Percentiles rank a stretch among this genome's conserved stretches.
Conservation (phyloP, 2,888 invertebrate species). For the Cephus pygmeus region DNA sequence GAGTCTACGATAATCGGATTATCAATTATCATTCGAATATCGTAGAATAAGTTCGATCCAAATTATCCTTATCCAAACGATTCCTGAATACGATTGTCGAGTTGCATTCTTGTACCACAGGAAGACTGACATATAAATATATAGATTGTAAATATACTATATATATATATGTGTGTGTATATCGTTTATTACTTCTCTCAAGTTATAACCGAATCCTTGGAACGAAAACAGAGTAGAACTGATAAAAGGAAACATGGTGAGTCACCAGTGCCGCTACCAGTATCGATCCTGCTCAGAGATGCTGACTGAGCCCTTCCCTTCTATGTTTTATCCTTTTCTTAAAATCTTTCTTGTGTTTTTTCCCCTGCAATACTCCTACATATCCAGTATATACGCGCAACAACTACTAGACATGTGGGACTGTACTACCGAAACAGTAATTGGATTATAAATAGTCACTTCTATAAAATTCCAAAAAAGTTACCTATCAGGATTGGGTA, state of each 20-base stretch:
- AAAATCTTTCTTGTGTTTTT: slow-evolving; percentile 1
- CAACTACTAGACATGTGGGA: not conserved
- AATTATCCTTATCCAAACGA: no score
- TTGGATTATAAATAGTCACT: no score
- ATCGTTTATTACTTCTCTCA: slow-evolving; percentile 8
- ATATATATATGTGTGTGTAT: not conserved
- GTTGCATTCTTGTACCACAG: no score
- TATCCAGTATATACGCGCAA: not conserved
- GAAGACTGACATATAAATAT: no score
- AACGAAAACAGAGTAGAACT: slow-evolving; percentile 8
- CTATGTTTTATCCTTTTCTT: not conserved
- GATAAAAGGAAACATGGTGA: slow-evolving; percentile 7
- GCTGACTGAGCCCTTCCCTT: slow-evolving; percentile 8
- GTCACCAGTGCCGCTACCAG: slow-evolving; percentile 8
- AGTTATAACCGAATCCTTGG: slow-evolving; percentile 5
- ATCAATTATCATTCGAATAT: no score
- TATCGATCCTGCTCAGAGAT: slow-evolving; percentile 7
- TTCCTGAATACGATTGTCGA: no score
- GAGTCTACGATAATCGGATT: no score
- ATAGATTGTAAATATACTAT: no score
- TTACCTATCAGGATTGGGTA: no score
- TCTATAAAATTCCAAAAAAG: no score
- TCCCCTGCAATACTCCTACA: not conserved
- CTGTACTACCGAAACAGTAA: not conserved
- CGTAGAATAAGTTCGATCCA: no score